Conservation (phyloP, 2,888 invertebrate species). For the Cryptophagus acutangulus region DNA sequence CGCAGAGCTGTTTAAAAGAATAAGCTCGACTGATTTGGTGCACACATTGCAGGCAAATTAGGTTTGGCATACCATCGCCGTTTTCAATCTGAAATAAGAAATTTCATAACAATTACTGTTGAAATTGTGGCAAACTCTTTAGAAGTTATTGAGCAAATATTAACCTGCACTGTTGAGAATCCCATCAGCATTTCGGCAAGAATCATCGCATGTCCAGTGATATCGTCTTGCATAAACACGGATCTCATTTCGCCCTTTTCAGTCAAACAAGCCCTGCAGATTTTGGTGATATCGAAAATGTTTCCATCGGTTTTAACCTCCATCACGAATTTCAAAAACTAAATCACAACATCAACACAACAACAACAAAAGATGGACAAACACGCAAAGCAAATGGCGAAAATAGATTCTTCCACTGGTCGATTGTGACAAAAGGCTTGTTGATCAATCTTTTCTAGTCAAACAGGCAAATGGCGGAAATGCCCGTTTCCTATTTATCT, state of each 20-base stretch:
- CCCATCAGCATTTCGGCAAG: conserved; percentile 50
- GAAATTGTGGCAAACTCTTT: neutral
- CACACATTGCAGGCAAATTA: conserved; percentile 49
- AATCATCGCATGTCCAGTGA: conserved; percentile 42
- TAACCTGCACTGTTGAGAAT: conserved; percentile 46
- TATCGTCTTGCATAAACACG: conserved; percentile 46
- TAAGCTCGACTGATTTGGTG: conserved; percentile 49
- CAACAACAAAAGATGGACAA: conserved; percentile 41
- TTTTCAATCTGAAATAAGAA: conserved; percentile 42
- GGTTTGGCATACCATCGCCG: conserved; percentile 47
- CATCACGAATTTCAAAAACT: conserved; percentile 33
- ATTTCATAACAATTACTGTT: conserved; percentile 4
- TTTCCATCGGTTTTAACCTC: conserved; percentile 38
- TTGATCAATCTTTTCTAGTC: conserved; percentile 24
- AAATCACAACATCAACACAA: conserved; percentile 37
- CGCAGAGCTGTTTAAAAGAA: conserved; percentile 50
- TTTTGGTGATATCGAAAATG: conserved; percentile 45
- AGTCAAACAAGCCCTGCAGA: conserved; percentile 49
- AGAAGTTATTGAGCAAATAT: conserved; percentile 3
- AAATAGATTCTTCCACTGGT: conserved; percentile 48
- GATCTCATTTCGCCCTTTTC: conserved; percentile 49
- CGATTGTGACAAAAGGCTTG: conserved; percentile 43
- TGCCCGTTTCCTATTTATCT: conserved; percentile 16
- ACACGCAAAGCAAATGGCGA: conserved; percentile 45
- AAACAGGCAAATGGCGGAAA: conserved; percentile 31